Base-by-base conservation (phyloP, 1,140 invertebrate species). In the Vanessa tameamea region DNA sequence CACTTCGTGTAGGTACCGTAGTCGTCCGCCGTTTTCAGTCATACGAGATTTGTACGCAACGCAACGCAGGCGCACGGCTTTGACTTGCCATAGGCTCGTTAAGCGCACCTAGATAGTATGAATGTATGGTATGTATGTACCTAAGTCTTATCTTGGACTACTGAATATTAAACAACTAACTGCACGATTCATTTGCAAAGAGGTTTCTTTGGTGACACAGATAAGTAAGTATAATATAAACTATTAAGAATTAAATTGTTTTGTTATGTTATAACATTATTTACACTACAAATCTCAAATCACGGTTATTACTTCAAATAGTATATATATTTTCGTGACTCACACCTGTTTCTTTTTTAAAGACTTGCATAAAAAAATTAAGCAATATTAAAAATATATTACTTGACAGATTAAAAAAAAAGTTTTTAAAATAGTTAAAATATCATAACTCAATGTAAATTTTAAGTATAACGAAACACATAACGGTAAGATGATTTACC, bases 41-140 rank as follows among this genome's bases (percentile, higher is more conserved):
- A 83, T 89, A 88, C 83, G 83, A 91, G 86, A 90, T 91, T 88
- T 90, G 85, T 92, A 87, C 84, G 84, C 80, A 84, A 79, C 73
- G 79, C 79, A 69, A 74, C 84, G 83, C 87, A 83, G 75, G 85
- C 87, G 83, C 82, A 81, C 73, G 74, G 77, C 72, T 82, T 79
- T 83, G 78, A 74, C 37, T 78, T 72, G 76, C 70, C 75, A 80
- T 86, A 84, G 80, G 82, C 83, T 85, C 81, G 78, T 89, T 89
- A 83, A 82, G 80, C 78, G 81, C 79, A 84, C 75, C 72, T 78
- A 86, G 86, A 87, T 82, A 85, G 80, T 82, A 83, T 71, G 80
- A 77, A 78, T 83, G 71, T 61, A n/a, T 59, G 20, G 23, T 59
- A 26, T 61, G 37, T 85, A 78, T 82, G 78, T 85, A 79, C 67